Base-by-base conservation (phyloP, 2,113 vertebrate species). In the Cottus gobio region DNA sequence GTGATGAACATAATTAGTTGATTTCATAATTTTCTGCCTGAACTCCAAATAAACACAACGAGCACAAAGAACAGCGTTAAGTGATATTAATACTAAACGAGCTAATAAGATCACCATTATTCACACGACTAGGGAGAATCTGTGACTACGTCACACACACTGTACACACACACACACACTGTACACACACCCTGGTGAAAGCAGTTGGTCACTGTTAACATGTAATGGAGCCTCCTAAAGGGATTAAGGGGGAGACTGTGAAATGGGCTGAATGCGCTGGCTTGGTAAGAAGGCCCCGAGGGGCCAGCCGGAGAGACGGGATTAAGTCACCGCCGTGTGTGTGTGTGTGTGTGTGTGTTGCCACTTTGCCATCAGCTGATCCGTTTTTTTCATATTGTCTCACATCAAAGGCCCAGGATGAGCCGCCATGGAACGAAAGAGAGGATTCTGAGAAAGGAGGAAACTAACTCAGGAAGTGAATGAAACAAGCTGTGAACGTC, bases 191-290 rank as follows among this genome's bases (percentile, higher is more conserved):
- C 71, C 48, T 75, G 72, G 61, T 70, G 79, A 39, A 71, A 66
- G 82, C 72, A 64, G 71, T n/a, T 75, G 81, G 83, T 85, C 86
- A 79, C 84, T 81, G 87, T 87, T 82, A 84, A 91, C 85, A 77
- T 86, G 87, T 89, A 89, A 92, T 77, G 87, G 78, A 91, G 82
- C 80, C 80, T 91, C 78, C 86, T 89, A 93, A 94, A 85, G 65
- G 87, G 91, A 94, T 94, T 93, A 93, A 68, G 75, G 80, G 73
- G 76, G 56, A 83, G 82, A 88, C 90, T 86, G 89, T 93, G 90
- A 92, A 93, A 93, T 91, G 90, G 82, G 87, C 83, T 91, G 90
- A 90, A 92, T 77, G 87, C 24, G 76, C n/a, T 87, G 71, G 84
- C 67, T 71, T 71, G 69, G 89, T 83, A 75, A 80, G 79, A 86